Percentiles rank a stretch among this genome's conserved stretches.
Conservation (phyloP, 2,113 vertebrate genomes). For the Pedetes capensis region DNA sequence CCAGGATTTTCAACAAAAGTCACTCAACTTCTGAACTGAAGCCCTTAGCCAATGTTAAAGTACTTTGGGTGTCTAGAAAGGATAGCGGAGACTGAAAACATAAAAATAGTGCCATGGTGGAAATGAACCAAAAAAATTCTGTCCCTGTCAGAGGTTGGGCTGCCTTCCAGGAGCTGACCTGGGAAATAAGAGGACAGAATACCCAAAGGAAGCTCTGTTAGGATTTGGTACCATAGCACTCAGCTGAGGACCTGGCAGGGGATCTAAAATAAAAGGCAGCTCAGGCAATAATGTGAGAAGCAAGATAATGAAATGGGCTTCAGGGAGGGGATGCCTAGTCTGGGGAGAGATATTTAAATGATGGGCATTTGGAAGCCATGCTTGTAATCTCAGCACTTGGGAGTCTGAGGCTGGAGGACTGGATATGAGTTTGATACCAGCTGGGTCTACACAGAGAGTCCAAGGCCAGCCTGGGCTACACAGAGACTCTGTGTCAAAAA, state of each 20-base stretch:
- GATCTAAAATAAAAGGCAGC: neutral
- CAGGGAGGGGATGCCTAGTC: neutral
- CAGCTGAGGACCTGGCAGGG: neutral
- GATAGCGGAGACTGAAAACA: neutral
- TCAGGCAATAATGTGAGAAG: neutral
- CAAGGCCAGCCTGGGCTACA: too few relatives aligned
- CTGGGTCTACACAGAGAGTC: too few relatives aligned
- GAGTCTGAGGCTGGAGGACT: too few relatives aligned
- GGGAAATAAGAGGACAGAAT: neutral
- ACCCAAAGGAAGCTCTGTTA: neutral
- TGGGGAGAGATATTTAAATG: neutral
- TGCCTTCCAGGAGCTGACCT: neutral
- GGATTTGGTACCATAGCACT: neutral
- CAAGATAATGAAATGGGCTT: neutral
- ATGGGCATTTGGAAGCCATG: neutral
- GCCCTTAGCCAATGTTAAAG: neutral
- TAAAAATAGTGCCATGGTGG: neutral
- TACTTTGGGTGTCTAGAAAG: neutral
- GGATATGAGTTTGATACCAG: too few relatives aligned
- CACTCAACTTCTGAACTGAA: neutral
- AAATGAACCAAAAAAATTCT: neutral
- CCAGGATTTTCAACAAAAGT: neutral
- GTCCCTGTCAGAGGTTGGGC: neutral
- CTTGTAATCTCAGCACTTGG: too few relatives aligned
- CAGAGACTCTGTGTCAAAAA: too few relatives aligned